Base-by-base conservation (phyloP, 1,140 invertebrate genomes). In the Polypedilum pembai region DNA sequence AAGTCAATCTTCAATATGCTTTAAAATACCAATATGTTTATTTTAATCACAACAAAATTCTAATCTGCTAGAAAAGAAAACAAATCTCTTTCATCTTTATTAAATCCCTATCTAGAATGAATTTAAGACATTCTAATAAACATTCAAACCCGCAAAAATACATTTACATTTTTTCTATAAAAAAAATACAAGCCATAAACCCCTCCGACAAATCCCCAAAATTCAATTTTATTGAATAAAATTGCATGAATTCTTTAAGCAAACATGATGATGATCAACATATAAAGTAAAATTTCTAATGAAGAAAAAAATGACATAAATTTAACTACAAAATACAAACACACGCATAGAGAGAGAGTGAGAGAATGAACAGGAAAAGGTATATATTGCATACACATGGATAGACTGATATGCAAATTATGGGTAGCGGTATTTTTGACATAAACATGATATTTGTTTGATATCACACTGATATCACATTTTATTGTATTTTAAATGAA, bases 401-500 rank as follows among this genome's bases (percentile, higher is more conserved):
- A n/a, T 12, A 56, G 45, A 56, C n/a, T n/a, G 45, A 56, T 56
- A 56, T 56, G 45, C 45, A 56, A 56, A 56, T 56, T 56, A 56
- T 56, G 45, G 12, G 45, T 10, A 56, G 10, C 45, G 2, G 45
- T 56, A 15, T 15, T 56, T 56, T 56, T 56, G 45, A 1, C 45
- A 56, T 56, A 56, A 56, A 56, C 45, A 56, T 56, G 45, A 56
- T 56, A 56, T 56, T 56, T 56, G 45, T 56, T 56, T 56, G 45
- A 15, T 56, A 56, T 56, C 45, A 33, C 24, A 56, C 15, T 56
- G 45, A 15, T 56, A 56, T 56, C 45, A 33, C 24, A 56, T 56
- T 56, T 56, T 56, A 56, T 56, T 56, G 45, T 56, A 56, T 56
- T 56, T 56, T 56, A 56, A 56, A 56, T 56, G 45, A 56, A 56